Conservation (phyloP, 2,113 vertebrate genomes). For the Eptatretus burgeri region DNA sequence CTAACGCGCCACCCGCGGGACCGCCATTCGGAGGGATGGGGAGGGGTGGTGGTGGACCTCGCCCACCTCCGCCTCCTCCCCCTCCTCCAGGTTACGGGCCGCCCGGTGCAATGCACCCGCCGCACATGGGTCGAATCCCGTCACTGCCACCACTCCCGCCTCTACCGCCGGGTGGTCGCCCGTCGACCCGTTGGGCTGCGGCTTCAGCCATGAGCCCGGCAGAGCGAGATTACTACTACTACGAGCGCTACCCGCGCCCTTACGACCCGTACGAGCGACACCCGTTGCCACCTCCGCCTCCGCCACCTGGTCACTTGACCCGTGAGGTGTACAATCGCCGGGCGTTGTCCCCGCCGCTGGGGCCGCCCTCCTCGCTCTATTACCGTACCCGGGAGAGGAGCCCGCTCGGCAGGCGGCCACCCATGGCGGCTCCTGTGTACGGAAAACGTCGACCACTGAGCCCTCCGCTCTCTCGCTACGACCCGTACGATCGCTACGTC, state of each 20-base stretch:
- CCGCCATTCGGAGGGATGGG: constrained; percentile 11
- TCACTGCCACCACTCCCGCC: no score
- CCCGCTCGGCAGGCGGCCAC: background rate
- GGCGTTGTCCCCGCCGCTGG: background rate
- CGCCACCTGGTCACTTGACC: constrained; percentile 9
- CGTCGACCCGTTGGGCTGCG: background rate
- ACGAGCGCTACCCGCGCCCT: no score
- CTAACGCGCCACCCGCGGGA: constrained; percentile 14
- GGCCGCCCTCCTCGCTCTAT: background rate
- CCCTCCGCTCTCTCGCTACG: constrained; percentile 18
- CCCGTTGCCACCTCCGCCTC: constrained; percentile 7
- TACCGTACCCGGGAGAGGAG: constrained; percentile 1
- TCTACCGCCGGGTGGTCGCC: no score
- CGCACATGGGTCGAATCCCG: no score
- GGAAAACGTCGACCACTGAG: constrained; percentile 15
- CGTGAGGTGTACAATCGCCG: background rate
- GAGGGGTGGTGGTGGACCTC: constrained; percentile 12
- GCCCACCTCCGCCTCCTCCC: constrained; percentile 9
- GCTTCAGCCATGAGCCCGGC: constrained; percentile 1
- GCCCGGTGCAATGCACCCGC: no score
- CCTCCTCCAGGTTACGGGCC: constrained; percentile 8
- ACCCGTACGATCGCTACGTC: constrained; percentile 9
- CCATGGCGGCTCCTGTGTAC: constrained; percentile 3
- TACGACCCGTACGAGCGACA: no score
- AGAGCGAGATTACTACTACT: background rate